Conservation (phyloP, 2,797 vertebrate species). For the Xenentodon cancila region DNA sequence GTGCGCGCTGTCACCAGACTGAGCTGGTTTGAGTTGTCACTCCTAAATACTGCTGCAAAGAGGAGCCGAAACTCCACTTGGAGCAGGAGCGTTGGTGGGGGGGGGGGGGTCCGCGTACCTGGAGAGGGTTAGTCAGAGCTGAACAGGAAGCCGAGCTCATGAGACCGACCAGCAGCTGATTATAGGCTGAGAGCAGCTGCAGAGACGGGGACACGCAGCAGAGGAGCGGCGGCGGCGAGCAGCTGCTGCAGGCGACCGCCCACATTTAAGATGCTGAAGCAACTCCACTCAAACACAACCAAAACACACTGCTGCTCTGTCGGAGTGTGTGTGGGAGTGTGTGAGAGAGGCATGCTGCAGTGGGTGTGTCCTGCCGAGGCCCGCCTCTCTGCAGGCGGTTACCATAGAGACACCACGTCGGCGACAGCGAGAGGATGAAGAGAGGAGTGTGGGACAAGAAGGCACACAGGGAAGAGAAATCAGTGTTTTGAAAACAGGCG, state of each 20-base stretch:
- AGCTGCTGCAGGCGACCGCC: constrained; percentile 1
- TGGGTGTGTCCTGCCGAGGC: constrained; percentile 51
- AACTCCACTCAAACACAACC: constrained; percentile 32
- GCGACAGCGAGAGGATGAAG: constrained; percentile 40
- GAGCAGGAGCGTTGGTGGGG: no score
- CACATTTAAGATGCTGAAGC: constrained; percentile 35
- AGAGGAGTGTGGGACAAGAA: constrained; percentile 33
- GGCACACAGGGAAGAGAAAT: background rate
- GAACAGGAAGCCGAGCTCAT: no score
- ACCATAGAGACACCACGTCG: constrained; percentile 58
- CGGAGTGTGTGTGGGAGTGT: constrained; percentile 19
- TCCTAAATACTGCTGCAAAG: no score
- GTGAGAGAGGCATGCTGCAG: constrained; percentile 58
- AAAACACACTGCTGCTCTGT: constrained; percentile 33
- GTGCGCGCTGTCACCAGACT: no score
- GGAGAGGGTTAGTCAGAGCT: no score
- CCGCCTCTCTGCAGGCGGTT: constrained; percentile 69
- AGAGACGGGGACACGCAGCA: background rate
- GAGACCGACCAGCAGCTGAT: constrained; percentile 1
- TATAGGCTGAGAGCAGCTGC: constrained; percentile 1
- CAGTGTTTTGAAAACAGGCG: no score
- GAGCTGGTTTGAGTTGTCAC: no score
- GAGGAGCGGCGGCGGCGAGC: background rate
- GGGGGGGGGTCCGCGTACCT: no score
- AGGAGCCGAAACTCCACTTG: no score